Conservation (phyloP, 2,797 vertebrate genomes). For the Pantherophis vulpinus region DNA sequence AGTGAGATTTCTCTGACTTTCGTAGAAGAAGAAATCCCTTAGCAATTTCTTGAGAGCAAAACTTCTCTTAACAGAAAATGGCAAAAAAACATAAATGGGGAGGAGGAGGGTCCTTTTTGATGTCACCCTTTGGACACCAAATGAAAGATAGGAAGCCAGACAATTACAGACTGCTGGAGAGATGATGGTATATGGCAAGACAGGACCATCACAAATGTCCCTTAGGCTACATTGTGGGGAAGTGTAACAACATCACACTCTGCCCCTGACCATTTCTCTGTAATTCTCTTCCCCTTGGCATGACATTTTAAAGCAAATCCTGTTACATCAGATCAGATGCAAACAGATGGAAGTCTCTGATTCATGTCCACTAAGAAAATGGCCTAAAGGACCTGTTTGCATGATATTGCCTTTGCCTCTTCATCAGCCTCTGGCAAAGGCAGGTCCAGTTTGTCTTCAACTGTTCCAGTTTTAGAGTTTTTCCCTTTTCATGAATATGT, state of each 20-base stretch:
- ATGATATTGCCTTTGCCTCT: not conserved
- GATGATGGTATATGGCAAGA: not conserved
- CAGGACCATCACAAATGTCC: not conserved
- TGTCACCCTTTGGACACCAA: not conserved
- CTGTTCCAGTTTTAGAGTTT: not conserved
- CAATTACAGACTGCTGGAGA: not conserved
- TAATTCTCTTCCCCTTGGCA: not conserved
- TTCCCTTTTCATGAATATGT: not conserved
- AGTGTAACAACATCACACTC: not conserved
- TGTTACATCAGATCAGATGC: not conserved
- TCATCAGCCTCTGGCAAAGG: not conserved
- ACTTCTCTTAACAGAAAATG: not conserved
- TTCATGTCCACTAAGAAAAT: not conserved
- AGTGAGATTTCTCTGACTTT: not conserved
- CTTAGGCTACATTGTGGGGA: not conserved
- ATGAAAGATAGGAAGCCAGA: not conserved
- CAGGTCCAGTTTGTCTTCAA: not conserved
- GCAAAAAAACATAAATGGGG: not conserved
- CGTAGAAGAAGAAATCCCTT: not conserved
- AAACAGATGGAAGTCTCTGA: not conserved
- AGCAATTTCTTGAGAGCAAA: not conserved
- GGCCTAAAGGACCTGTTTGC: not conserved
- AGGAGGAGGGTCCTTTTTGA: not conserved
- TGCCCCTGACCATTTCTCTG: not conserved
- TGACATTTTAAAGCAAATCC: not conserved